Base-by-base conservation (phyloP, 2,888 invertebrate species). In the Phasia obesa region DNA sequence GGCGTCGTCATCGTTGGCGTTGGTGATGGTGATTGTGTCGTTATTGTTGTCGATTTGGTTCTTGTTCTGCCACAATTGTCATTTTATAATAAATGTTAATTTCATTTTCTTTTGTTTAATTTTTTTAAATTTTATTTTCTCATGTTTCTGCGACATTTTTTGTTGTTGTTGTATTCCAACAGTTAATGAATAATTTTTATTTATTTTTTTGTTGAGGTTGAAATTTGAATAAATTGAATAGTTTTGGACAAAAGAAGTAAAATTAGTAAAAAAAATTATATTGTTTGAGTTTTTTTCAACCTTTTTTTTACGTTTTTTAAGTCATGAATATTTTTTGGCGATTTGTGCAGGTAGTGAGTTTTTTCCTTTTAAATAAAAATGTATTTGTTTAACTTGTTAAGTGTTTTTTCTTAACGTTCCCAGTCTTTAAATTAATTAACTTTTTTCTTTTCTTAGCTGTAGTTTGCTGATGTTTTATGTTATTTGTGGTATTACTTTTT, bases 11-110 rank as follows among this genome's bases (percentile, higher is more conserved):
- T 15, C 44, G 11, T 7, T 60, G 15, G 9, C 44, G 11, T 7
- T 60, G 15, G 9, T 27, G 23, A 49, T 19, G 64, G 35, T 44
- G 42, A 59, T 44, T 25, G 27, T 31, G 53, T 4, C 3, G 23
- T 21, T 31, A 13, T 5, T 35, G 44, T 21, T 57, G 78, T 51
- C 49, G 42, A 35, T 21, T 47, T 23, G 7, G 15, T 47, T 2
- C 31, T 74, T 65, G 55, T 74, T 25, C 64, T 35, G 64, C 64
- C 64, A 65, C 47, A 65, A 64, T 47, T 74, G 53, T 47, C 64
- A 55, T 31, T 53, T 55, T 64, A 55, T 74, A 64, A 15, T 31
- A 0, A 11, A 44, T 23, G 15, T 44, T 44, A 23, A 49, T 59
- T 73, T 27, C 19, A 53, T 53, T 73, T 53, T 38, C 51, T 4